Percentiles rank a stretch among this genome's conserved stretches.
Evolutionary conservation across 2,888 invertebrate species (phyloP).

Genomic region (Drosophila kanekoi): DNA sequence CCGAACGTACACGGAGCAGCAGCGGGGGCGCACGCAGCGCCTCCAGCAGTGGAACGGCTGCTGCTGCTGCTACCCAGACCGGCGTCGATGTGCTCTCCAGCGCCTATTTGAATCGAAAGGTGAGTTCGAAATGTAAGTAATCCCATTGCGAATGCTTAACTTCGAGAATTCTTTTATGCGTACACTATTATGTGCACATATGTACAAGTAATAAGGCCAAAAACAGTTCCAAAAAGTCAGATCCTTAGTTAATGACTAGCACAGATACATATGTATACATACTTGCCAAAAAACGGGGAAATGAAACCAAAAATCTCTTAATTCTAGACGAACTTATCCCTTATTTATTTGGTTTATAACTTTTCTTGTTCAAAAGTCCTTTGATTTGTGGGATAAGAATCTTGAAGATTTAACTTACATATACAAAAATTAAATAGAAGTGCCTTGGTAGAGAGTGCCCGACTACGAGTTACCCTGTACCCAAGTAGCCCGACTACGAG

Average conservation of each 20-base stretch:
- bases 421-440: too few relatives aligned
- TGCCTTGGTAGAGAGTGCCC: too few relatives aligned
- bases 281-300: not conserved
- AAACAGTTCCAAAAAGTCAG: not conserved
- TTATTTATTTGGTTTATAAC: too few relatives aligned
- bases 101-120: conserved; percentile 83
- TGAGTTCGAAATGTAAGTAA: conserved; percentile 81
- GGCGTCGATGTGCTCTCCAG: conserved; percentile 65
- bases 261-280: not conserved
- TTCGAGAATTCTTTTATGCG: not conserved
- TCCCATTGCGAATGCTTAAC: conserved; percentile 52
- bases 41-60: conserved; percentile 41
- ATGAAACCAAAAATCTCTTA: not conserved
- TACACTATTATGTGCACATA: not conserved
- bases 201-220: not conserved
- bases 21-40: conserved; percentile 59
- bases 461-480: too few relatives aligned
- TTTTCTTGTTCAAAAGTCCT: too few relatives aligned
- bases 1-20: conserved; percentile 62
- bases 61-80: conserved; percentile 20
- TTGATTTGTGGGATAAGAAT: too few relatives aligned
- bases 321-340: too few relatives aligned
- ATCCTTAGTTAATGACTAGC: too few relatives aligned
- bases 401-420: too few relatives aligned
- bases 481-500: too few relatives aligned